Base-by-base conservation (phyloP, 2,888 invertebrate species). In the Aporophyla lueneburgensis region DNA sequence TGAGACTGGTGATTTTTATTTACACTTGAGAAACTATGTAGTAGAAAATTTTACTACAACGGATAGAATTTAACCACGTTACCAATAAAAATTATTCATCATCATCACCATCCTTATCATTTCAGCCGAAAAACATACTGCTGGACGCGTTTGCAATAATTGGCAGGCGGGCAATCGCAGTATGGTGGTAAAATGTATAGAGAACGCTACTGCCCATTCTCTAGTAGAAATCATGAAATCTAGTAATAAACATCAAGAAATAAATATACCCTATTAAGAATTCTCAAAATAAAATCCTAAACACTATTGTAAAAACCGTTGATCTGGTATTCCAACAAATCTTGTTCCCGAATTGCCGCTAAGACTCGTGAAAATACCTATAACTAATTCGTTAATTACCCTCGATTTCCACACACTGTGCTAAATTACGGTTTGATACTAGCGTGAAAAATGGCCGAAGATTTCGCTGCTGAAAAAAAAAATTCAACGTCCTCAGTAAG, bases 401-500 rank as follows among this genome's bases (percentile, higher is more conserved):
- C 74, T 83, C 88, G 75, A 88, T 88, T 88, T 81, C 69, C 87
- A 87, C 87, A 87, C 83, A 88, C 88, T 81, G 69, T 63, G 78
- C 80, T 87, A 88, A 87, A 87, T 87, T 87, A 88, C 87, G 79
- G 74, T 87, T 87, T 87, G 88, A 87, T 88, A 87, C 88, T 81
- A 81, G 72, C 86, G 87, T 94, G 93, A 94, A 94, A 93, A 94
- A 94, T 94, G 92, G 92, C 89, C 92, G 90, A 93, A 94, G 94
- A 94, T 93, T 94, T 93, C 91, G 90, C 92, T 91, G 89, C 90
- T 89, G 93, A 93, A 94, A 96, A 96, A 96, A 96, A 76, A 95
- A 95, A 94, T 92, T 91, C 91, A 92, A 93, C 93, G 94, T 93
- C 91, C 92, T 88, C 92, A 89, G 93, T 96, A 96, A 96, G 96